Evolutionary conservation across 2,888 invertebrate species (phyloP), one percentile per base, ranked within the genome.

Genomic region (Patella ulyssiponensis): DNA sequence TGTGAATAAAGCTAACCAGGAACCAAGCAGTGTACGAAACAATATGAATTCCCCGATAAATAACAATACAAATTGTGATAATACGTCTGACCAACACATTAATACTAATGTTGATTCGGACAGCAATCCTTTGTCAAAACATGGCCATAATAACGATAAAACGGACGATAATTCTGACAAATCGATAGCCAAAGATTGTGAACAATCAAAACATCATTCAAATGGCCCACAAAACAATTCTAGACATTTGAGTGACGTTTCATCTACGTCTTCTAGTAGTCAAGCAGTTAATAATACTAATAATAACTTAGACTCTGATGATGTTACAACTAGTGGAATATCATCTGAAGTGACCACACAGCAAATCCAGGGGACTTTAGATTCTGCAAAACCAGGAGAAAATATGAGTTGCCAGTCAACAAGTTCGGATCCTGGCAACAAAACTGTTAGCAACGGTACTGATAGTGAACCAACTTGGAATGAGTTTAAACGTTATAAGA

Each of bases 401-500:
- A 44, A 44, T 9, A 44, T 44, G 44, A 64, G 64, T 64, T 64
- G 20, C 23, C 23, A 20, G 20, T 64, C 64, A 64, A 20, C 20
- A 9, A 20, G 23, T 12, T 23, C 12, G 11, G 64, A 64, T n/a
- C 20, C 23, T 12, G 20, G 23, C 15, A n/a, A n/a, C 12, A 64
- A 20, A 12, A 23, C 20, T 2, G 64, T 64, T 72, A 53, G 52
- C 20, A 44, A 44, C 44, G 44, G 44, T 44, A 7, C 53, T 23
- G 77, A 78, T 33, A 73, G 58, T 73, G 81, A 86, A 70, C 84
- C 86, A 15, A 82, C 84, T 20, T 86, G 86, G 85, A 81, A 82
- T 14, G 86, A 87, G 77, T 88, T 88, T 75, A 88, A 86, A 79
- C 80, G 85, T 20, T 87, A 87, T 70, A 88, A 85, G 76, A 85